Conservation (phyloP, 1,140 invertebrate species). For the Chionoecetes opilio region DNA sequence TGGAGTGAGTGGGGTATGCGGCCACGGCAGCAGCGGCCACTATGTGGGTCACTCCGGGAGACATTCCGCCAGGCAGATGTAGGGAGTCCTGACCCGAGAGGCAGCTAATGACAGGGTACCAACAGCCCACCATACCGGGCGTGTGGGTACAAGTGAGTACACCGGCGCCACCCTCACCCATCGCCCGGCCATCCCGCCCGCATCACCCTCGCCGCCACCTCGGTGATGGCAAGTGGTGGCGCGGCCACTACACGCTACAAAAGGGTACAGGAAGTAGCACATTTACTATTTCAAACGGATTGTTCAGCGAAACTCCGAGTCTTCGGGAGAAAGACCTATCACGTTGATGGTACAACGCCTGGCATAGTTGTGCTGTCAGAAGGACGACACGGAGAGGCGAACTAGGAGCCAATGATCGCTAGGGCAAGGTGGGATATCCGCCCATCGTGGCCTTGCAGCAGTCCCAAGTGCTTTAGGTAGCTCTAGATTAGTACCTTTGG, state of each 20-base stretch:
- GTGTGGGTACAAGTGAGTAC: constrained; percentile 44
- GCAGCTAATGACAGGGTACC: constrained; percentile 41
- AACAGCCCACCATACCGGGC: neutral
- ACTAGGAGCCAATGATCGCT: neutral
- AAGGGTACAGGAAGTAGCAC: too few relatives aligned
- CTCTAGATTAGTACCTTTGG: too few relatives aligned
- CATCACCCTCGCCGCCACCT: neutral
- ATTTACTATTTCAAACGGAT: too few relatives aligned
- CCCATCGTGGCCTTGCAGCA: neutral
- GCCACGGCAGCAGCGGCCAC: neutral
- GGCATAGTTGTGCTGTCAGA: neutral
- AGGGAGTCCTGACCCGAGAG: constrained; percentile 22
- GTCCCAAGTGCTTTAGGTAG: neutral
- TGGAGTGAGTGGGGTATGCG: neutral
- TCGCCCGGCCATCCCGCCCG: neutral
- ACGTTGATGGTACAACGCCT: too few relatives aligned
- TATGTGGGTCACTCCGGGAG: constrained; percentile 34
- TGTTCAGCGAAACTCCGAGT: too few relatives aligned
- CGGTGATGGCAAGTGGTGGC: too few relatives aligned
- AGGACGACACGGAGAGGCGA: neutral
- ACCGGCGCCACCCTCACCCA: neutral
- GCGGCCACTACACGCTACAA: too few relatives aligned
- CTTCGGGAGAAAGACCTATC: too few relatives aligned
- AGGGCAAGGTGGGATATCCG: neutral
- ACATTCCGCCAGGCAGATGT: constrained; percentile 39